These are phyloP conservation scores for Sitobion miscanthi DNA, from an alignment of 1,140 invertebrate genomes.

Conservation along the genomic window DNA sequence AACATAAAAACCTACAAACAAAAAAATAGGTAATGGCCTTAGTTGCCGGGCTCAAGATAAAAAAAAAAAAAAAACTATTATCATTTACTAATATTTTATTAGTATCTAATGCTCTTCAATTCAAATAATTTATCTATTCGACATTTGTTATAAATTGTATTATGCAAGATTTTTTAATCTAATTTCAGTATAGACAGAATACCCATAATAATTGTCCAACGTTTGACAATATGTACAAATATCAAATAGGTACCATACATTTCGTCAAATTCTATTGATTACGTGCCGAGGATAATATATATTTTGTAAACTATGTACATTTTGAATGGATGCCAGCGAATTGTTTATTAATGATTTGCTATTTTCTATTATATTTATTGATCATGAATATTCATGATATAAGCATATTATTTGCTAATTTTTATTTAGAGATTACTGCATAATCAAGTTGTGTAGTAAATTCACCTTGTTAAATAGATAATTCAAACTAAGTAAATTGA, in stretches of 20 bases:
- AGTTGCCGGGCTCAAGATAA: too few relatives aligned
- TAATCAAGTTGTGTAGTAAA: background rate
- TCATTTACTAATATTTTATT: too few relatives aligned
- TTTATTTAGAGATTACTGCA: background rate
- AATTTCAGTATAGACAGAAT: background rate
- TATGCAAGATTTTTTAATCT: background rate
- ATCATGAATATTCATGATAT: background rate
- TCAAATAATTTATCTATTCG: background rate
- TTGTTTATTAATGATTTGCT: slow-evolving; percentile 8
- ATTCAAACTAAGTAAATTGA: background rate
- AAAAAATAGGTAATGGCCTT: too few relatives aligned
- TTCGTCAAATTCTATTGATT: slow-evolving; percentile 8
- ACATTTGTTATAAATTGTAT: background rate
- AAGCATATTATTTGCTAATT: background rate
- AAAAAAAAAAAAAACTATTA: too few relatives aligned
- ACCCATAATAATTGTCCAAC: background rate
- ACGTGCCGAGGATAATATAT: background rate
- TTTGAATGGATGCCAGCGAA: background rate
- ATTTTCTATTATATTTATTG: slow-evolving; percentile 1
- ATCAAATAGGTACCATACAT: background rate
- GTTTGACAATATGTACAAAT: background rate
- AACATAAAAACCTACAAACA: too few relatives aligned
- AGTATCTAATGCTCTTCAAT: background rate
- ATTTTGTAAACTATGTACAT: background rate
- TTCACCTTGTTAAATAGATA: background rate